Percentiles rank a stretch among this genome's conserved stretches.
phyloP scores from a whole-genome alignment of 2,797 vertebrate species.

The Pogoniulus pusillus region DNA sequence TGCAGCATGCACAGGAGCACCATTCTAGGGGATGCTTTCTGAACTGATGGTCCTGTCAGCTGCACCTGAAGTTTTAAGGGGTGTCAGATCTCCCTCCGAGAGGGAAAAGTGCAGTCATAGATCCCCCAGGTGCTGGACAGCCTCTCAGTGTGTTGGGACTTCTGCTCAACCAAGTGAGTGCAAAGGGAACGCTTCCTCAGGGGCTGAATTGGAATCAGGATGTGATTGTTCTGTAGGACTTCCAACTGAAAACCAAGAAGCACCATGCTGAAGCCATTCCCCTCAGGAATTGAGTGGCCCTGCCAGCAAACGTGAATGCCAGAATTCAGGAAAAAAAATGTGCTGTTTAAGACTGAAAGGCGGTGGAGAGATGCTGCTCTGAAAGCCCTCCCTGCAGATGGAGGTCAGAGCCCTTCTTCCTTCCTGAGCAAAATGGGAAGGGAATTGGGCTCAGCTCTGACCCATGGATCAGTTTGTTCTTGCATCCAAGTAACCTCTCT shows the following conservation, averaged over 20 bases:
- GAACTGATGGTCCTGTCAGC: neutral
- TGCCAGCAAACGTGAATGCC: neutral
- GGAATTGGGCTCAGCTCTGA: neutral
- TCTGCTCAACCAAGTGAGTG: neutral
- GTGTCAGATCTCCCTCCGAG: neutral
- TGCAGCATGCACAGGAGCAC: neutral
- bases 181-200: neutral
- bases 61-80: neutral
- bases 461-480: neutral
- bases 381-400: neutral
- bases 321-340: neutral
- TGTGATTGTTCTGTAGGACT: neutral
- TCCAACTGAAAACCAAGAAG: neutral
- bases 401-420: neutral
- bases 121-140: neutral
- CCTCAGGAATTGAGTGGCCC: neutral
- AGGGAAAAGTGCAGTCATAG: neutral
- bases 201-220: neutral
- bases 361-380: neutral
- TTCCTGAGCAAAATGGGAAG: neutral
- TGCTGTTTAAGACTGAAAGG: neutral
- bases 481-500: neutral
- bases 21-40: neutral
- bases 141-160: neutral
- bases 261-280: neutral